A percentile compares a stretch with the other conserved stretches of the same genome.
phyloP scores from a whole-genome alignment of 2,113 vertebrate genomes.

The Glaucomys volans region DNA sequence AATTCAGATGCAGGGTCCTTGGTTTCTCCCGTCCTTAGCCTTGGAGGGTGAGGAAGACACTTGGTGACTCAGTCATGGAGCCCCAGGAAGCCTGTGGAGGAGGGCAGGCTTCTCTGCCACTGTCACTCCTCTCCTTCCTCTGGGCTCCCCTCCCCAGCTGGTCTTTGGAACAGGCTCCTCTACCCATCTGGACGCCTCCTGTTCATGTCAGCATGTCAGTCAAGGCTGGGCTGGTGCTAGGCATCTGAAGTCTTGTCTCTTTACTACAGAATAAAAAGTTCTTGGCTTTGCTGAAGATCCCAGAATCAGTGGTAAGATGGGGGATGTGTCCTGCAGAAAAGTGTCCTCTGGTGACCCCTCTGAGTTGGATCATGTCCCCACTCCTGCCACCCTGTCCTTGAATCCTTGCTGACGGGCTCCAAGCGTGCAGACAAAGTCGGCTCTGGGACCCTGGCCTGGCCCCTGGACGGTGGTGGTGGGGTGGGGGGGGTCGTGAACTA shows the following conservation, averaged over 20 bases:
- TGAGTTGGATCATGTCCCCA: fast-evolving
- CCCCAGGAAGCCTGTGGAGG: neutral
- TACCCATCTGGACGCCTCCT: neutral
- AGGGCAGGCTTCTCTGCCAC: neutral
- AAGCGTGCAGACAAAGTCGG: neutral
- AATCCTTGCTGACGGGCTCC: neutral
- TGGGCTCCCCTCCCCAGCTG: neutral
- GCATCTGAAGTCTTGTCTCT: neutral
- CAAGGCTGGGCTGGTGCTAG: too few relatives aligned
- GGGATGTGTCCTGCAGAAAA: neutral
- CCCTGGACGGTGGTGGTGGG: neutral
- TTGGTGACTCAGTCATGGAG: too few relatives aligned
- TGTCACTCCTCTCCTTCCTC: neutral
- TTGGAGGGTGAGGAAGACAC: neutral
- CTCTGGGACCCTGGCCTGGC: neutral
- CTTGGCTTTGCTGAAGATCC: neutral
- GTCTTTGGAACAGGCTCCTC: neutral
- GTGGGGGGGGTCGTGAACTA: constrained; percentile 31
- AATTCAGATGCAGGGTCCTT: neutral
- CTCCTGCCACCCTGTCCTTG: neutral
- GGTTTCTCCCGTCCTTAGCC: neutral
- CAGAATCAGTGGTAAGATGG: neutral
- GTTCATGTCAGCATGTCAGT: too few relatives aligned
- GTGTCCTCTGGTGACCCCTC: too few relatives aligned
- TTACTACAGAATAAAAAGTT: neutral